Percentiles rank a stretch among this genome's conserved stretches.
Evolutionary conservation across 2,888 invertebrate genomes (phyloP).

Genomic region (Emmelina monodactyla): DNA sequence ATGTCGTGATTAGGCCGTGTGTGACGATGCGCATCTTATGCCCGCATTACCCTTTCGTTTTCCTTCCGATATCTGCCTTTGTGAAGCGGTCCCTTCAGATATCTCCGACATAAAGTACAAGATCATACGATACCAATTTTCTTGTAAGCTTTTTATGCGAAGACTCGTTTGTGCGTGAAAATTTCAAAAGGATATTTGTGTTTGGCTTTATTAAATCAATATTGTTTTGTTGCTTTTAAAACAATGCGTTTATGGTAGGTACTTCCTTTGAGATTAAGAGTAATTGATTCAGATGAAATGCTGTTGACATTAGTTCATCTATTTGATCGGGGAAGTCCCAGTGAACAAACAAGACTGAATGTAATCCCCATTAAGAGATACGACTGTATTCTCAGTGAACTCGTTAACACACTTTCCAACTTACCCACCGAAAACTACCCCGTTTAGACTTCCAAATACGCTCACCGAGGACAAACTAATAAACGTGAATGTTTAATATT

Average conservation of each 20-base stretch:
- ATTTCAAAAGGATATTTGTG: neutral
- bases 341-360: conserved; percentile 32
- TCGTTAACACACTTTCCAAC: conserved; percentile 60
- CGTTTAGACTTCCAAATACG: conserved; percentile 57
- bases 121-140: conserved; percentile 53
- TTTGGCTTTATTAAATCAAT: neutral
- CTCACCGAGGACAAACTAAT: conserved; percentile 57
- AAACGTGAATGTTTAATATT: conserved; percentile 65
- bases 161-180: neutral
- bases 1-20: conserved; percentile 61
- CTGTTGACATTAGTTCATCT: no score
- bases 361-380: conserved; percentile 48
- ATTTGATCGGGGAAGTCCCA: no score
- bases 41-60: conserved; percentile 66
- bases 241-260: no score
- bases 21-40: conserved; percentile 65
- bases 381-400: no score
- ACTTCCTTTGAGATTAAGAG: no score
- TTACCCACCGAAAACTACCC: conserved; percentile 52
- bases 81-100: conserved; percentile 39
- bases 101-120: conserved; percentile 34
- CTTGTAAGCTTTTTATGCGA: conserved; percentile 31
- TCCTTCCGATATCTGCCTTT: conserved; percentile 65
- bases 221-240: no score
- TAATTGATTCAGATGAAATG: no score